Evolutionary conservation across 2,113 vertebrate species (phyloP).

Genomic region (Paradoxurus hermaphroditus): DNA sequence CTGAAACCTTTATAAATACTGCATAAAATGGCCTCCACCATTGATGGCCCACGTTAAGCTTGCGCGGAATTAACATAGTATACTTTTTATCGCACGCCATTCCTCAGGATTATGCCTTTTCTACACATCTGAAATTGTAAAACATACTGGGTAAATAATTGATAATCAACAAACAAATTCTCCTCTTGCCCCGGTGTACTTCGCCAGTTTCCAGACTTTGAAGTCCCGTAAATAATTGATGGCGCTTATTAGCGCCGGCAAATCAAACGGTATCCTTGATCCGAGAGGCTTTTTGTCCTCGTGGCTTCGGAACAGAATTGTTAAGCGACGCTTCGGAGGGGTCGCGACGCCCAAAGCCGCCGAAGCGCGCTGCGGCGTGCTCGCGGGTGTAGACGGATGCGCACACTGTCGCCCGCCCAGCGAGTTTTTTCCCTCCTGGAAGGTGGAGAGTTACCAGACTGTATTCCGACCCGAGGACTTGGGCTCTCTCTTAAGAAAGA

Average conservation of each 20-base stretch:
- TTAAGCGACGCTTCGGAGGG: constrained; percentile 65
- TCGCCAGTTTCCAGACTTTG: constrained; percentile 83
- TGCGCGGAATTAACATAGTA: constrained; percentile 72
- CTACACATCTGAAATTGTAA: constrained; percentile 78
- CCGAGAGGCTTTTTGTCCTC: constrained; percentile 77
- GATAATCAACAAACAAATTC: constrained; percentile 84
- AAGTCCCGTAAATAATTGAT: constrained; percentile 85
- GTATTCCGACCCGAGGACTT: background rate
- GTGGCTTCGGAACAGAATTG: constrained; percentile 76
- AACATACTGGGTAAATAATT: constrained; percentile 84
- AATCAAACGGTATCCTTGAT: constrained; percentile 81
- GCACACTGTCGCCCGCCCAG: background rate
- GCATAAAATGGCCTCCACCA: constrained; percentile 26
- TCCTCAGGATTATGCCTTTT: constrained; percentile 76
- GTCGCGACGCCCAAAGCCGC: constrained; percentile 38
- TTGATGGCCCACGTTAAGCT: constrained; percentile 50
- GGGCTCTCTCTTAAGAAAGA: background rate
- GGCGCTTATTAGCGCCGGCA: constrained; percentile 80
- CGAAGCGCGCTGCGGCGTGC: background rate
- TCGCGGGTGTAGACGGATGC: background rate
- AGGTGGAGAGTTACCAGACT: background rate
- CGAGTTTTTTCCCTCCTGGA: background rate
- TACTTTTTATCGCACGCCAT: constrained; percentile 72
- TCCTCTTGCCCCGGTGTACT: constrained; percentile 78
- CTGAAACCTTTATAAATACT: constrained; percentile 66